A percentile compares a stretch with the other conserved stretches of the same genome.
These are phyloP conservation scores for Prolemur simus DNA, from an alignment of 2,113 vertebrate species.

Conservation along the genomic window DNA sequence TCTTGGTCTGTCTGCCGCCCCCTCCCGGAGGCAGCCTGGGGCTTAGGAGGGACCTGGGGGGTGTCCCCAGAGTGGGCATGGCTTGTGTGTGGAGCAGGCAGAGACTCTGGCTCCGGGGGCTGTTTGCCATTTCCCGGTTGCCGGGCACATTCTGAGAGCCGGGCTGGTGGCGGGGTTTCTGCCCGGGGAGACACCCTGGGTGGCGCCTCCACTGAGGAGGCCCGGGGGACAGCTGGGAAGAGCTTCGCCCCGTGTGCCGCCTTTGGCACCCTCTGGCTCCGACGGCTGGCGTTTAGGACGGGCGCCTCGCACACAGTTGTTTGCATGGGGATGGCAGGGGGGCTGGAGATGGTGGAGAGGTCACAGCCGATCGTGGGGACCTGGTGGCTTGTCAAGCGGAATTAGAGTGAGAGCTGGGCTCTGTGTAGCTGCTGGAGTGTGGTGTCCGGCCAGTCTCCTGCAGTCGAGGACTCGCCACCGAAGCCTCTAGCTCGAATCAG, in stretches of 20 bases:
- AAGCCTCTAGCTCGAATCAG: not conserved
- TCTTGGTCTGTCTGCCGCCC: not conserved
- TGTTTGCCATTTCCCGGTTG: fast-evolving
- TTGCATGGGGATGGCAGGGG: fast-evolving
- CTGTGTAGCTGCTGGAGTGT: not conserved
- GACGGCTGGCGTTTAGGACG: not conserved
- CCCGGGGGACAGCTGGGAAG: not conserved
- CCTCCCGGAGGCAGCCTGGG: not conserved
- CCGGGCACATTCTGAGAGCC: fast-evolving
- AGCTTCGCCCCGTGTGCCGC: fast-evolving
- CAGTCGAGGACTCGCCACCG: fast-evolving
- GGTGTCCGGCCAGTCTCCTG: not conserved
- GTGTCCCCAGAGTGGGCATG: not conserved
- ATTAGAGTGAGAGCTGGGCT: not conserved
- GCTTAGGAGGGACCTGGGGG: not conserved
- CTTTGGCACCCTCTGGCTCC: fast-evolving
- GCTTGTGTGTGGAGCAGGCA: too few species aligned
- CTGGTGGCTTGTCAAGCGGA: fast-evolving
- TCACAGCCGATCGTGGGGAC: fast-evolving
- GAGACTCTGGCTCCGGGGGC: not conserved
- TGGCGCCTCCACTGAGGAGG: not conserved
- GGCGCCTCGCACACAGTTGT: fast-evolving
- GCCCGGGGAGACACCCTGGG: fast-evolving
- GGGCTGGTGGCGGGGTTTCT: not conserved
- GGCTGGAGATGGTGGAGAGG: not conserved